Conservation (phyloP, 2,113 vertebrate species). For the Mystacornis crossleyi region DNA sequence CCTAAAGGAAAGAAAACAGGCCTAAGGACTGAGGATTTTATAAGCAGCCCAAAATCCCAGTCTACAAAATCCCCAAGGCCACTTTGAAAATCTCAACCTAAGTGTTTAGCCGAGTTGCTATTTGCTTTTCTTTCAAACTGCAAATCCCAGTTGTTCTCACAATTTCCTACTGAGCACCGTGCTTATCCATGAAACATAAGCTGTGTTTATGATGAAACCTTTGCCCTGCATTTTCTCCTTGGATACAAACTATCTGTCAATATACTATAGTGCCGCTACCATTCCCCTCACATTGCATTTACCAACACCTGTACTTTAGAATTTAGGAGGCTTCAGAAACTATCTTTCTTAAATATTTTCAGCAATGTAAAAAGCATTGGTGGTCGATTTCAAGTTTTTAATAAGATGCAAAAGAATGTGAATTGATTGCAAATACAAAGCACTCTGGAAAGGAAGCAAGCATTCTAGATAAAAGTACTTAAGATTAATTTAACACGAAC, state of each 20-base stretch:
- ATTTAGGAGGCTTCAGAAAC: neutral
- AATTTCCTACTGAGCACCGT: neutral
- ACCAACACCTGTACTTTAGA: neutral
- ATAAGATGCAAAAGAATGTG: slow-evolving; percentile 14
- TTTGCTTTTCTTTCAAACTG: slow-evolving; percentile 13
- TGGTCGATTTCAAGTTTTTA: neutral
- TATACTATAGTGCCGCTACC: neutral
- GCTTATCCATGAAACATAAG: slow-evolving; percentile 22
- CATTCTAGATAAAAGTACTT: slow-evolving; percentile 71
- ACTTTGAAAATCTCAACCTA: slow-evolving; percentile 2
- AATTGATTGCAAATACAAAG: slow-evolving; percentile 32
- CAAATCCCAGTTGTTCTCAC: slow-evolving; percentile 26
- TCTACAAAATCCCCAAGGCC: neutral
- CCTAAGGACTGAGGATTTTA: neutral
- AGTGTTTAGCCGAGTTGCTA: neutral
- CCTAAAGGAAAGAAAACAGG: neutral
- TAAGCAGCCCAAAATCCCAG: neutral
- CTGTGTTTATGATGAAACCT: slow-evolving; percentile 3
- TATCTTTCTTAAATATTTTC: neutral
- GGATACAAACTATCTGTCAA: neutral
- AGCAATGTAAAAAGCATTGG: neutral
- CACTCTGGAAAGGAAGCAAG: slow-evolving; percentile 1
- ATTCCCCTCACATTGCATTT: neutral
- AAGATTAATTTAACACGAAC: slow-evolving; percentile 73
- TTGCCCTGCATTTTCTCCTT: slow-evolving; percentile 2